These are phyloP conservation scores for Gallinago media DNA, from an alignment of 2,113 vertebrate species.

Conservation along the genomic window DNA sequence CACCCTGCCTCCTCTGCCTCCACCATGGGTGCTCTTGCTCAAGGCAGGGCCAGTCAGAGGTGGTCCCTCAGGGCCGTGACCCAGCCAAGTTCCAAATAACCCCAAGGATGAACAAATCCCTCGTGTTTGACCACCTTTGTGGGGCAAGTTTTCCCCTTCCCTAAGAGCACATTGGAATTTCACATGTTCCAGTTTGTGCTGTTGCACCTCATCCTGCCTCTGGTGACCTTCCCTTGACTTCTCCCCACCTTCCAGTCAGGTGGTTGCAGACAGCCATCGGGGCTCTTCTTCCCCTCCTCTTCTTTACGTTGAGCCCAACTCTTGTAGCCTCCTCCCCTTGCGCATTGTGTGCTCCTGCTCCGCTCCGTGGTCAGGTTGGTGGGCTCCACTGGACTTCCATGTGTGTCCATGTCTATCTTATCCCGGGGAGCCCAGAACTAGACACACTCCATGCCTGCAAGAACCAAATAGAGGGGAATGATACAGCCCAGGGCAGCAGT, in stretches of 20 bases:
- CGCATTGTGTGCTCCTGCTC: background rate
- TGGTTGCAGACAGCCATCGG: background rate
- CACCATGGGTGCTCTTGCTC: rapidly evolving
- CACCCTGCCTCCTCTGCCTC: background rate
- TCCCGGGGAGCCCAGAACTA: background rate
- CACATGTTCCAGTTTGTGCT: background rate
- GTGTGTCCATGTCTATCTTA: background rate
- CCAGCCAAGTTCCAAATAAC: background rate
- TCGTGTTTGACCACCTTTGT: background rate
- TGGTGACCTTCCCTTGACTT: background rate
- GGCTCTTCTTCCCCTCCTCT: background rate
- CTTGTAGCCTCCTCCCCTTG: background rate
- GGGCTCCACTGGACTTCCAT: background rate
- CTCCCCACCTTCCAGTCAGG: background rate
- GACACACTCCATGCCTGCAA: background rate
- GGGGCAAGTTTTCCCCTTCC: rapidly evolving
- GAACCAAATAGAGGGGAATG: background rate
- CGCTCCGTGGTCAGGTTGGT: background rate
- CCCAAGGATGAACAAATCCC: background rate
- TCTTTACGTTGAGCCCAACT: background rate
- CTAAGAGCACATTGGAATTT: background rate
- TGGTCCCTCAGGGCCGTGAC: background rate
- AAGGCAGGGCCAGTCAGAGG: background rate
- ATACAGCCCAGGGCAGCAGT: background rate
- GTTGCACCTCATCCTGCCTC: background rate